phyloP scores from a whole-genome alignment of 2,797 vertebrate species.

The Vespertilio murinus region DNA sequence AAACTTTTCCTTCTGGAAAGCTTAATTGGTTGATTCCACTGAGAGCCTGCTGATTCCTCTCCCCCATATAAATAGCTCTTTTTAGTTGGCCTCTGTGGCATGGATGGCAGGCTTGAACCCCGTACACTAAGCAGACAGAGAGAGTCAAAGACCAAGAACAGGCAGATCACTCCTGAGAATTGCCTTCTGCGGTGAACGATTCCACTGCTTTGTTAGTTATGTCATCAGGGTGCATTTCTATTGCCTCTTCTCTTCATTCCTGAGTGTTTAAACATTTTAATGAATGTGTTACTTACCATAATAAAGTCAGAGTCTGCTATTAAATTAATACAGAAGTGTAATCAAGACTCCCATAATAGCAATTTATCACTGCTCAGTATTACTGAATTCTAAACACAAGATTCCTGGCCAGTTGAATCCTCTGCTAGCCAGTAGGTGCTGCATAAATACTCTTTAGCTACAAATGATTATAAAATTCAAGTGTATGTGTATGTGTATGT shows the following conservation, averaged over 20 bases:
- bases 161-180: not conserved
- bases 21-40: constrained; percentile 47
- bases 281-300: constrained; percentile 77
- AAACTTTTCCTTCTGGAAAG: constrained; percentile 43
- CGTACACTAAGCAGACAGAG: not conserved
- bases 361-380: constrained; percentile 56
- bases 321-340: constrained; percentile 76
- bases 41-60: constrained; percentile 1
- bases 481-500: not conserved
- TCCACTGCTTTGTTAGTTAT: constrained; percentile 57
- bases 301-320: constrained; percentile 71
- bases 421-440: not conserved
- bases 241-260: constrained; percentile 65
- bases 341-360: constrained; percentile 59
- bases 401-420: constrained; percentile 41
- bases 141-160: not conserved
- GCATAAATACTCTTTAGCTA: constrained; percentile 43
- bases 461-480: constrained; percentile 50
- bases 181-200: not conserved
- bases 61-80: constrained; percentile 5
- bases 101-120: not conserved
- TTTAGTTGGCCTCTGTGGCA: not conserved
- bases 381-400: constrained; percentile 34
- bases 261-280: constrained; percentile 75
- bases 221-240: constrained; percentile 53